Percentiles rank a stretch among this genome's conserved stretches.
Conservation (phyloP, 1,140 invertebrate genomes). For the Bombus sibiricus region DNA sequence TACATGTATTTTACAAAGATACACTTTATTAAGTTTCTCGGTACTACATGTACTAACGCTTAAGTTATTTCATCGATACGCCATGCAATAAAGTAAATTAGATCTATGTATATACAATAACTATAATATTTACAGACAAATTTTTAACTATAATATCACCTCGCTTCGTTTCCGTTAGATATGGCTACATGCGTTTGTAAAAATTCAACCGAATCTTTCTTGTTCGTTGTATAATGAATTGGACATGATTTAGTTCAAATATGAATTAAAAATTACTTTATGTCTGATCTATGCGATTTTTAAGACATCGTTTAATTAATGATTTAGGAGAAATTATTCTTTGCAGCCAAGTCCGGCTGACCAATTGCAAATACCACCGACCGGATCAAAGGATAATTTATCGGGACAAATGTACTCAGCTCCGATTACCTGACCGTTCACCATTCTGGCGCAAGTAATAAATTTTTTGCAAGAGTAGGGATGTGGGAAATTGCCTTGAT, state of each 20-base stretch:
- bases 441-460: slow-evolving; percentile 92
- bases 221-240: background rate
- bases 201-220: background rate
- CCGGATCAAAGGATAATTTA: slow-evolving; percentile 92
- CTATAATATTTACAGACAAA: slow-evolving; percentile 64
- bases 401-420: slow-evolving; percentile 95
- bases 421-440: slow-evolving; percentile 88
- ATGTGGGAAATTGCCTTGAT: slow-evolving; percentile 94
- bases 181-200: slow-evolving; percentile 45
- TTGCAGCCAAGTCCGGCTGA: slow-evolving; percentile 89
- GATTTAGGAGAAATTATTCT: slow-evolving; percentile 75
- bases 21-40: slow-evolving; percentile 10
- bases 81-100: slow-evolving; percentile 45
- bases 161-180: slow-evolving; percentile 49
- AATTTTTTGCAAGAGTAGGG: slow-evolving; percentile 94
- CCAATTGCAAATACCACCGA: slow-evolving; percentile 95
- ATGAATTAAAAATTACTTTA: background rate
- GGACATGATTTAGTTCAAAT: no score
- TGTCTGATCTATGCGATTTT: background rate
- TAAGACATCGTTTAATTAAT: background rate
- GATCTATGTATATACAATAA: slow-evolving; percentile 45
- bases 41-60: slow-evolving; percentile 20
- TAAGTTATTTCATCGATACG: slow-evolving; percentile 40
- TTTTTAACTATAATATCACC: slow-evolving; percentile 67
- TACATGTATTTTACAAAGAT: background rate